A percentile compares a stretch with the other conserved stretches of the same genome.
Conservation (phyloP, 2,113 vertebrate species). For the Lepus timidus region DNA sequence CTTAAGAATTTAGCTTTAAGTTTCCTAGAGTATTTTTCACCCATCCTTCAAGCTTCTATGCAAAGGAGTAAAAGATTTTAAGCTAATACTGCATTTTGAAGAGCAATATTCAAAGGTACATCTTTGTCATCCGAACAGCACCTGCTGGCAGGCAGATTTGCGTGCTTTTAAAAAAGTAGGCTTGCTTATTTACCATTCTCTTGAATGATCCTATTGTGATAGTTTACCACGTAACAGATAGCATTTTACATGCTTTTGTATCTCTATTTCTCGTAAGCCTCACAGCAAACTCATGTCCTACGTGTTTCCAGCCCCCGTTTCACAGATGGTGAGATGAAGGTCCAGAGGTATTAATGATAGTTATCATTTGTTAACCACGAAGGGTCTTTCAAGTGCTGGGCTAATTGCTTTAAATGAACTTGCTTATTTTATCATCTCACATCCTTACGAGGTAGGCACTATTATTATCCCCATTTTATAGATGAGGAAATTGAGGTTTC, state of each 20-base stretch:
- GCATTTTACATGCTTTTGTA: background rate
- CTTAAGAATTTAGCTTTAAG: slow-evolving; percentile 22
- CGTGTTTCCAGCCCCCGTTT: slow-evolving; percentile 11
- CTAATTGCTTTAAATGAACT: slow-evolving; percentile 65
- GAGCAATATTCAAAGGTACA: background rate
- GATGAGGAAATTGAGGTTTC: slow-evolving; percentile 60
- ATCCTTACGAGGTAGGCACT: slow-evolving; percentile 16
- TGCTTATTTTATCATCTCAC: slow-evolving; percentile 56
- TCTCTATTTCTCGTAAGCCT: background rate
- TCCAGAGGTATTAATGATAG: slow-evolving; percentile 59
- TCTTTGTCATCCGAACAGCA: background rate
- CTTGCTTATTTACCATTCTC: background rate
- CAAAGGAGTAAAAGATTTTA: slow-evolving; percentile 19
- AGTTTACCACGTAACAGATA: background rate
- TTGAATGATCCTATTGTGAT: background rate
- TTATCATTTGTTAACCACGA: slow-evolving; percentile 49
- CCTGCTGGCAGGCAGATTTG: background rate
- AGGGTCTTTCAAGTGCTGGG: background rate
- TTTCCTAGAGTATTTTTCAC: slow-evolving; percentile 6
- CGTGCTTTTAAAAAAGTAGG: slow-evolving; percentile 5
- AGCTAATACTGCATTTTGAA: slow-evolving; percentile 22
- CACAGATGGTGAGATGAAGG: slow-evolving; percentile 32
- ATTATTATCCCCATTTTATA: slow-evolving; percentile 68
- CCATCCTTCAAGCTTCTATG: background rate
- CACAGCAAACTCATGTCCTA: background rate